A percentile compares a stretch with the other conserved stretches of the same genome.
Evolutionary conservation across 2,113 vertebrate species (phyloP).

Genomic region (Dipodomys stephensi): DNA sequence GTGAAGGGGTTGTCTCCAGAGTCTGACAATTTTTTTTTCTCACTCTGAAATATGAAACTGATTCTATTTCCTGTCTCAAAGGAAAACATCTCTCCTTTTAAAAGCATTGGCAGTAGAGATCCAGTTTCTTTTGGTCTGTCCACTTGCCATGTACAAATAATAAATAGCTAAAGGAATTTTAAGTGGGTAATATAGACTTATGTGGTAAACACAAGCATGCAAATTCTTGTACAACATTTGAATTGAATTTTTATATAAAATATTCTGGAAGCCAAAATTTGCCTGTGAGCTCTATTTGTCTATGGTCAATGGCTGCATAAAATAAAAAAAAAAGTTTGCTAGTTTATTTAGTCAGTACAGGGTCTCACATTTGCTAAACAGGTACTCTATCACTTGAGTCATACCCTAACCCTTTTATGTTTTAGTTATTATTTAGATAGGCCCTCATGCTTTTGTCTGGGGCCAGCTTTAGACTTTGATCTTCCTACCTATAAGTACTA

Average conservation of each 20-base stretch:
- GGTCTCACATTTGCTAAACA: no score
- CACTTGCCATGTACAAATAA: not conserved
- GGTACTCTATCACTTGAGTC: no score
- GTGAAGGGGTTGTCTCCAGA: not conserved
- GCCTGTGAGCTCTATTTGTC: not conserved
- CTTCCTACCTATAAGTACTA: no score
- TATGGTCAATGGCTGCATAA: not conserved
- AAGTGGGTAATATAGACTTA: not conserved
- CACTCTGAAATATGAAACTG: conserved; percentile 33
- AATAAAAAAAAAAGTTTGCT: not conserved
- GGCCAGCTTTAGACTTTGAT: no score
- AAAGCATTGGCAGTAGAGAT: not conserved
- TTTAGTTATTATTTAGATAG: no score
- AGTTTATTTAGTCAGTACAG: not conserved
- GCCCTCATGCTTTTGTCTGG: no score
- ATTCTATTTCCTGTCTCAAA: not conserved
- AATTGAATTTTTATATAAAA: conserved; percentile 21
- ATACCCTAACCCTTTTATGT: no score
- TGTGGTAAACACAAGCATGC: not conserved
- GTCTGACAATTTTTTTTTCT: conserved; percentile 8
- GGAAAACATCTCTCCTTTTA: conserved; percentile 19
- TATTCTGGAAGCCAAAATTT: not conserved
- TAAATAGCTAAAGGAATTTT: not conserved
- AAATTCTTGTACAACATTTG: conserved; percentile 10
- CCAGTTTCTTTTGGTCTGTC: not conserved